Evolutionary conservation across 1,140 invertebrate species (phyloP).

Genomic region (Sipha flava): DNA sequence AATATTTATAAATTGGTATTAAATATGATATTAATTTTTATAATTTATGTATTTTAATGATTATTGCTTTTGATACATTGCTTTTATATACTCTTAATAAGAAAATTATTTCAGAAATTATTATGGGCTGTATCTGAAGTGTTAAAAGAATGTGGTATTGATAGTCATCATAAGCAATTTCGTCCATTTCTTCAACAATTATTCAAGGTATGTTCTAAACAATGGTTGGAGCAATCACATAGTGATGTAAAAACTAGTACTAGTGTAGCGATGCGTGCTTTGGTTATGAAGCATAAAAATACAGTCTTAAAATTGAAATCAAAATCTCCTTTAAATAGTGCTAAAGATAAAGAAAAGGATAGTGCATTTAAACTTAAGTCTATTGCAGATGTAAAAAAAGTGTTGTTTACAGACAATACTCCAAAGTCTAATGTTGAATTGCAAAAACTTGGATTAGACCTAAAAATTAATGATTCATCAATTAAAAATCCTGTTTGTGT

Average conservation of each 20-base stretch:
- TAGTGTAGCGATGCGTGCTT: conserved; percentile 16
- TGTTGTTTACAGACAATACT: neutral
- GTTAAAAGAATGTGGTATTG: conserved; percentile 14
- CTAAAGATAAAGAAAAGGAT: neutral
- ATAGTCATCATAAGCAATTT: conserved; percentile 24
- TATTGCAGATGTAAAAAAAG: conserved; percentile 19
- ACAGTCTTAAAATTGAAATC: conserved; percentile 9
- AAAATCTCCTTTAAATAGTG: neutral
- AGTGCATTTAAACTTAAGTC: neutral
- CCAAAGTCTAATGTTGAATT: neutral
- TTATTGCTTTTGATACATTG: neutral
- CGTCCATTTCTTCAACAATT: conserved; percentile 18
- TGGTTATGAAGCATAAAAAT: conserved; percentile 15
- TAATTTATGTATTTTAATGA: neutral
- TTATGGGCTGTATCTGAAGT: conserved; percentile 26
- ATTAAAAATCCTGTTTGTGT: neutral
- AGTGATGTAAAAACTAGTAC: conserved; percentile 2
- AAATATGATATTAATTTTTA: too few species aligned
- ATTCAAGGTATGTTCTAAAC: conserved; percentile 25
- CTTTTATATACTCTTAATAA: neutral
- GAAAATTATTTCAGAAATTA: conserved; percentile 21
- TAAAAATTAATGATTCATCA: neutral
- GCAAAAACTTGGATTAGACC: neutral
- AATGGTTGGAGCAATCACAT: neutral
- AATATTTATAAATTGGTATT: too few species aligned